Evolutionary conservation across 2,113 vertebrate genomes (phyloP).

Genomic region (Perca schrenkii): DNA sequence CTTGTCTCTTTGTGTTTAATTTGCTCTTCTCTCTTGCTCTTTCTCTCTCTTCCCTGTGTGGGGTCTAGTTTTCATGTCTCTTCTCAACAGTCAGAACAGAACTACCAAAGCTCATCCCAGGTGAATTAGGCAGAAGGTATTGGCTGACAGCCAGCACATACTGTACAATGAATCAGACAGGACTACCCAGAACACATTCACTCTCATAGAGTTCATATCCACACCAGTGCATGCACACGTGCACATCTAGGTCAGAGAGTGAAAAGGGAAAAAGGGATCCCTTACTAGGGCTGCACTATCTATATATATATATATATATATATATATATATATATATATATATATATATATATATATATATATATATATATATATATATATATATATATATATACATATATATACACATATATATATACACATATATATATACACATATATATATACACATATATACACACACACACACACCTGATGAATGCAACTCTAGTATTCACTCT

Average conservation of each 20-base stretch:
- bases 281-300: too few relatives aligned
- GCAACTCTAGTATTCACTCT: background rate
- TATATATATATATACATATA: too few relatives aligned
- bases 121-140: conserved; percentile 64
- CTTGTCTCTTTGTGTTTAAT: conserved; percentile 69
- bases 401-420: too few relatives aligned
- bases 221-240: conserved; percentile 35
- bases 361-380: too few relatives aligned
- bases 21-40: conserved; percentile 5
- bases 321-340: too few relatives aligned
- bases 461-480: too few relatives aligned
- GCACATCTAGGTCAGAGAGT: conserved; percentile 68
- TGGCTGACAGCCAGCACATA: conserved; percentile 37
- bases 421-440: too few relatives aligned
- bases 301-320: too few relatives aligned
- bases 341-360: too few relatives aligned
- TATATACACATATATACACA: too few relatives aligned
- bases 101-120: conserved; percentile 60
- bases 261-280: conserved; percentile 41
- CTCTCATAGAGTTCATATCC: conserved; percentile 26
- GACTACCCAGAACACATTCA: conserved; percentile 57
- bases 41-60: conserved; percentile 18
- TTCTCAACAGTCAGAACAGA: conserved; percentile 38
- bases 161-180: conserved; percentile 18
- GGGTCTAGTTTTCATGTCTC: conserved; percentile 54